Conservation (phyloP, 2,113 vertebrate species). For the Blennius ocellaris region DNA sequence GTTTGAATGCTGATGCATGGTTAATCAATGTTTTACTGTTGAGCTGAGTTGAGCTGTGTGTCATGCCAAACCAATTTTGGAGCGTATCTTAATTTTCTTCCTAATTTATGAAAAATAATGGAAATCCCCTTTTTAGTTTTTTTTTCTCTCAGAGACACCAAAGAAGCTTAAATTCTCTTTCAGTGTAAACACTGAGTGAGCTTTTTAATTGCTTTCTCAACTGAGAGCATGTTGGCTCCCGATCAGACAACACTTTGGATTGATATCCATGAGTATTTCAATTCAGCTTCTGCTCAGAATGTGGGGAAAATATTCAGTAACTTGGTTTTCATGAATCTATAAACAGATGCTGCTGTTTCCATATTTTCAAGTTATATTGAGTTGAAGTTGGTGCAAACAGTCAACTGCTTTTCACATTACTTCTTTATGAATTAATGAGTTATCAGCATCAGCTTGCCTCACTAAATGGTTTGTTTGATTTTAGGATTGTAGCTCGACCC, state of each 20-base stretch:
- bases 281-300: constrained; percentile 3
- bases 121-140: constrained; percentile 17
- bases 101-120: constrained; percentile 41
- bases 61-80: constrained; percentile 22
- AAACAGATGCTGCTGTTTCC: not conserved
- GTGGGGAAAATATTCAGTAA: not conserved
- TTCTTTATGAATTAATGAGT: constrained; percentile 1
- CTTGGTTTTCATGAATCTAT: not conserved
- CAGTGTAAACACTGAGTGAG: constrained; percentile 24
- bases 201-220: constrained; percentile 41
- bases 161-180: constrained; percentile 43
- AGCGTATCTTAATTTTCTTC: constrained; percentile 19
- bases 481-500: not conserved
- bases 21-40: constrained; percentile 26
- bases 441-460: not conserved
- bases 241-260: constrained; percentile 17
- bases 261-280: constrained; percentile 7
- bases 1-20: constrained; percentile 11
- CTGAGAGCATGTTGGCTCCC: constrained; percentile 9
- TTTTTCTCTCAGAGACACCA: constrained; percentile 34
- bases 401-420: constrained; percentile 12
- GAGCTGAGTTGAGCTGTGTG: constrained; percentile 15
- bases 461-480: not conserved
- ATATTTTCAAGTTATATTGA: constrained; percentile 10
- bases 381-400: not conserved